These are phyloP conservation scores for Neotragus pygmaeus DNA, from an alignment of 2,113 vertebrate species.

Conservation along the genomic window DNA sequence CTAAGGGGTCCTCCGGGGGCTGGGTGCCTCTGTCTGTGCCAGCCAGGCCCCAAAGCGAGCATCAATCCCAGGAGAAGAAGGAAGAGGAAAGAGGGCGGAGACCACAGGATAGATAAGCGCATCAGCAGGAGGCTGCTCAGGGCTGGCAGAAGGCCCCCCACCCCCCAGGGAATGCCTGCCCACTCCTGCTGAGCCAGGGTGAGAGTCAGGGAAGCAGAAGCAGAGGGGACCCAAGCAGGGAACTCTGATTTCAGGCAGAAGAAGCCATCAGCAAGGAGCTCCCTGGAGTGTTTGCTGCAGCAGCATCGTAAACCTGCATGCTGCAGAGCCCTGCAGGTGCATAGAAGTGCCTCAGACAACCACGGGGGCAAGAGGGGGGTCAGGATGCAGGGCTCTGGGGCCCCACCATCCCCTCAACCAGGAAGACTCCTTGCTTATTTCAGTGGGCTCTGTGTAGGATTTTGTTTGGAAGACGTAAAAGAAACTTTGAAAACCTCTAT, in stretches of 20 bases:
- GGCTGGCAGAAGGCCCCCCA: rapidly evolving
- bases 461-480: neutral
- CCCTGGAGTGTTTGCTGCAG: neutral
- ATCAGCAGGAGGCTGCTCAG: neutral
- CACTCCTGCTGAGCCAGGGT: neutral
- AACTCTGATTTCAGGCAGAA: neutral
- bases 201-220: neutral
- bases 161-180: neutral
- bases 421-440: neutral
- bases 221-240: neutral
- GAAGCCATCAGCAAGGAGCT: neutral
- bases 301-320: neutral
- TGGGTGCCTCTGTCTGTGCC: neutral
- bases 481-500: neutral
- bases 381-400: neutral
- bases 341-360: neutral
- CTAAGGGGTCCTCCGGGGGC: neutral
- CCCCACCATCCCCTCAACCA: neutral
- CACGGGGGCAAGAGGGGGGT: neutral
- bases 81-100: neutral
- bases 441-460: neutral
- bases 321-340: neutral
- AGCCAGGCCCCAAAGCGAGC: neutral
- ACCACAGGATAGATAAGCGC: neutral
- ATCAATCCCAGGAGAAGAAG: neutral